Base-by-base conservation (phyloP, 1,140 invertebrate species). In the Drosophila nebulosa region DNA sequence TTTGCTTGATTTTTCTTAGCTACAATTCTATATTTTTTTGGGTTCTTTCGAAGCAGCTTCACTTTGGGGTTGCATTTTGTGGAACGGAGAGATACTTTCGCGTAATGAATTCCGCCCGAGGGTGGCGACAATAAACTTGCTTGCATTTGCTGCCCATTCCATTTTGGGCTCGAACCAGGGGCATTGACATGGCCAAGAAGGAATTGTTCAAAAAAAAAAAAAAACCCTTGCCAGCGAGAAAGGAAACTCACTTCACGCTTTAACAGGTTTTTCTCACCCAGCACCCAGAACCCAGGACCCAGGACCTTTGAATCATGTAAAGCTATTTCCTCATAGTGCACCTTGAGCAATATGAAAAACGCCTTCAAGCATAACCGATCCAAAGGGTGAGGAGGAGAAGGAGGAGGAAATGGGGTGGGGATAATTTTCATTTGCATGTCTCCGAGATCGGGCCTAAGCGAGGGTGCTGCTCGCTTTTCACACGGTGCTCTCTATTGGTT, bases 391-490 rank as follows among this genome's bases (percentile, higher is more conserved):
- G 9, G 30, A 12, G 10, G 18, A n/a, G 12, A 14, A 36, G 16
- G 2, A 42, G 32, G 16, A 26, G 55, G 64, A 75, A 66, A 36
- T n/a, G n/a, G n/a, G n/a, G n/a, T n/a, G n/a, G 62, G 63, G 77
- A 52, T 57, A 50, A 71, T 77, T 56, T 57, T 62, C 79, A 77
- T 70, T 79, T 68, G 63, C 79, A 71, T 77, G 24, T 18, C 10
- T 26, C 42, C 42, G 18, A 26, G 36, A 53, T 36, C 50, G 22
- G n/a, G 32, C 9, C 30, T 27, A 14, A 32, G 69, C 74, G 75
- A 79, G 83, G 83, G 83, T 88, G 83, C 65, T 88, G 83, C 65
- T 62, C 68, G 64, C 71, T 75, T 79, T 86, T 86, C 83, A 86
- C 83, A 86, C 83, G 52, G 52, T 52, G 58, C 69, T 14, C 69